A percentile compares a stretch with the other conserved stretches of the same genome.
Conservation (phyloP, 2,113 vertebrate species). For the Hyaena hyaena region DNA sequence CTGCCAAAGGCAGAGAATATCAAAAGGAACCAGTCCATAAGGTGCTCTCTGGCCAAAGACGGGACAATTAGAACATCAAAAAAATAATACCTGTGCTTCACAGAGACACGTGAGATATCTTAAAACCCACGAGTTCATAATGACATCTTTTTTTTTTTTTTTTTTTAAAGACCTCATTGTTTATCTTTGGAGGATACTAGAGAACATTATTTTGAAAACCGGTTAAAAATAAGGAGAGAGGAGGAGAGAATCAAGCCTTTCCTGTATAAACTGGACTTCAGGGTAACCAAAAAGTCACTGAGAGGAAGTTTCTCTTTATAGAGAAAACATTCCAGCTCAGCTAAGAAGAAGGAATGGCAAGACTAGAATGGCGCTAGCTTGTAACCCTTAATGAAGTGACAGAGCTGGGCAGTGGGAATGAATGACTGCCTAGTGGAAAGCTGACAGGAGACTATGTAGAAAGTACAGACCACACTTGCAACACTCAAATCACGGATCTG, state of each 20-base stretch:
- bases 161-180: not conserved
- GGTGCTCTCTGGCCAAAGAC: not conserved
- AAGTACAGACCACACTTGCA: not conserved
- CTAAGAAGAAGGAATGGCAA: not conserved
- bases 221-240: not conserved
- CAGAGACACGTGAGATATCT: not conserved
- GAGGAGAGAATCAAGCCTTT: not conserved
- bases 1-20: not conserved
- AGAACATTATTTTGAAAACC: conserved; percentile 29
- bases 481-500: not conserved
- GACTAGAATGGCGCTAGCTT: not conserved
- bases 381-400: not conserved
- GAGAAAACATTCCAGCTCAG: not conserved
- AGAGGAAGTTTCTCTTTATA: not conserved
- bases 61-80: not conserved
- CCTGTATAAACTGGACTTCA: not conserved
- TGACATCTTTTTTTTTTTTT: not conserved
- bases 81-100: not conserved
- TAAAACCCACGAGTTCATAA: not conserved
- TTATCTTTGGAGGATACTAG: not conserved
- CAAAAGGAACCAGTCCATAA: not conserved
- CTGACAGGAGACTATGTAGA: not conserved
- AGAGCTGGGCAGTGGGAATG: not conserved
- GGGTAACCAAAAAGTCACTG: not conserved
- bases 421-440: not conserved